Evolutionary conservation across 1,140 invertebrate species (phyloP), one percentile per base, ranked within the genome.

Genomic region (Drosophila dunni): DNA sequence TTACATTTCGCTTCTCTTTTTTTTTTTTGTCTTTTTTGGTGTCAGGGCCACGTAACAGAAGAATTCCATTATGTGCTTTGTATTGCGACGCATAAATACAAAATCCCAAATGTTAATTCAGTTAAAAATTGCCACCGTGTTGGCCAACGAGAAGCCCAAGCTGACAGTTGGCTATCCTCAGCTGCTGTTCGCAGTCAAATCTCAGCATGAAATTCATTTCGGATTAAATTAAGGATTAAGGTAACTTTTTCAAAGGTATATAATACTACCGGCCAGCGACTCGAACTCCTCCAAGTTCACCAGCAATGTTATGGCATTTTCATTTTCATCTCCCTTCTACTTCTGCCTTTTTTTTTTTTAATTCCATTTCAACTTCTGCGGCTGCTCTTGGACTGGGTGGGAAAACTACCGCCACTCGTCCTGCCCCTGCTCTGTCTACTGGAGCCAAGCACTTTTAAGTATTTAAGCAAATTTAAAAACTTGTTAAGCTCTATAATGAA

Each of bases 401-500:
- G 29, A 58, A 58, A 58, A 20, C 56, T 40, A 11, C 24, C 24
- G n/a, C n/a, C 17, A 20, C 17, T 1, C 29, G 13, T 15, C 24
- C 24, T 20, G 17, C 17, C 2, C 17, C 17, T n/a, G 17, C 17
- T 20, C 24, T 29, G 24, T 29, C 48, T 56, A 66, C 48, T 54
- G 58, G 46, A 63, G 64, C 50, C 51, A 67, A 67, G 57, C 42
- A 44, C 64, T 64, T 66, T 88, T 82, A 88, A 82, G 83, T 76
- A 68, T 78, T 88, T 88, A 88, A 88, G 83, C 75, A 82, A 88
- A 88, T 88, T 88, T 80, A 68, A 88, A 88, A 88, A 88, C 79
- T 88, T 88, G 64, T 80, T 82, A 88, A 88, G 83, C 77, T 63
- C 54, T 40, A 67, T 88, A 82, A 88, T 88, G 82, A 79, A 86